These are phyloP conservation scores for Coranthus polyacanthus DNA, from an alignment of 2,797 vertebrate genomes.

Conservation along the genomic window DNA sequence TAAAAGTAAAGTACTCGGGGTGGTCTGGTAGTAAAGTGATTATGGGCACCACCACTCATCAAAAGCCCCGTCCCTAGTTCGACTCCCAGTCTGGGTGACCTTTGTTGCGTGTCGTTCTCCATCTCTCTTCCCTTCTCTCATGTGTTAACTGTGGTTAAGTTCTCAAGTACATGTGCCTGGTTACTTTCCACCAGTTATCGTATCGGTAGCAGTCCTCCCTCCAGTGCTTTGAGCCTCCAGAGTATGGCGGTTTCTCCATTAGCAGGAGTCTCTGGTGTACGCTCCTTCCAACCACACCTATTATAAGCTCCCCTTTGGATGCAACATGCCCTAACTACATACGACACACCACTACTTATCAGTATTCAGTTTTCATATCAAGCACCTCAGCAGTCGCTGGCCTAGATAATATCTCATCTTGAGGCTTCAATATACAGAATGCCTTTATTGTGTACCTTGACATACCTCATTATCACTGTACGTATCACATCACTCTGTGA, in stretches of 20 bases:
- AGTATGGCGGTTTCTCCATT: constrained; percentile 52
- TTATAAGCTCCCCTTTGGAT: constrained; percentile 39
- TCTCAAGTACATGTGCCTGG: background rate
- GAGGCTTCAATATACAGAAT: constrained; percentile 21
- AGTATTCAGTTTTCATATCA: constrained; percentile 59
- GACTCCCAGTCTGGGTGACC: too few relatives aligned
- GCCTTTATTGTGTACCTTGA: constrained; percentile 30
- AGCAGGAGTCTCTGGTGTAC: constrained; percentile 31
- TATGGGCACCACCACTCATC: too few relatives aligned
- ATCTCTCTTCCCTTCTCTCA: too few relatives aligned
- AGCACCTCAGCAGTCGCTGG: constrained; percentile 43
- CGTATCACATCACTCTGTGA: constrained; percentile 15
- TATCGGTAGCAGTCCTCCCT: constrained; percentile 37
- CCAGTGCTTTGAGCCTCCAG: constrained; percentile 21
- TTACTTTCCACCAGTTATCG: constrained; percentile 8
- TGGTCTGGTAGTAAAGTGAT: too few relatives aligned
- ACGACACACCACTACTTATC: constrained; percentile 47
- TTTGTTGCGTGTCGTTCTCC: too few relatives aligned
- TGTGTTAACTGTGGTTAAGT: background rate
- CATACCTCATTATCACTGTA: constrained; percentile 38
- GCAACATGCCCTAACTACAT: constrained; percentile 32
- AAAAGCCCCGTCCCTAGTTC: too few relatives aligned
- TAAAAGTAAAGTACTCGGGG: too few relatives aligned
- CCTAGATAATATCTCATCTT: constrained; percentile 44
- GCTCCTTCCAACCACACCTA: constrained; percentile 44